Percentiles rank a stretch among this genome's conserved stretches.
phyloP scores from a whole-genome alignment of 2,888 invertebrate species.

The Meiosimyza platycephala region DNA sequence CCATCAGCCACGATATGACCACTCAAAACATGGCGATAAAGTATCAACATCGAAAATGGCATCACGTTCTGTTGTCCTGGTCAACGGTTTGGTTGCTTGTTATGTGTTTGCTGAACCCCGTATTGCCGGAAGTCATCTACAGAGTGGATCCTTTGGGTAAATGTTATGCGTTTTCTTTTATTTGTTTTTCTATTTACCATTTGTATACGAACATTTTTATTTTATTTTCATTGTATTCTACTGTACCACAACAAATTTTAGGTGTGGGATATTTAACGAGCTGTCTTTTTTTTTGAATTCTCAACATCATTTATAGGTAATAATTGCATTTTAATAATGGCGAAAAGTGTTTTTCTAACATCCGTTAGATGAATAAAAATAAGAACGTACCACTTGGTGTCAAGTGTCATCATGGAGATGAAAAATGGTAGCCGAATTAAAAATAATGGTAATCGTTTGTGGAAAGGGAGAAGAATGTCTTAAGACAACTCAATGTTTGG shows the following conservation, averaged over 20 bases:
- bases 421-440: too few relatives aligned
- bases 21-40: conserved; percentile 13
- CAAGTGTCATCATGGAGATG: too few relatives aligned
- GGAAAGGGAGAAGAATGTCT: too few relatives aligned
- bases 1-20: conserved; percentile 31
- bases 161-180: conserved; percentile 36
- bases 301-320: too few relatives aligned
- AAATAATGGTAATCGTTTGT: too few relatives aligned
- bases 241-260: too few relatives aligned
- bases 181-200: background rate
- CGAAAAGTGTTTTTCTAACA: too few relatives aligned
- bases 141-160: conserved; percentile 67
- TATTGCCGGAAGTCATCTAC: conserved; percentile 65
- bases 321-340: too few relatives aligned
- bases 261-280: too few relatives aligned
- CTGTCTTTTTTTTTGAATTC: too few relatives aligned
- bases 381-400: conserved; percentile 31
- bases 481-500: too few relatives aligned
- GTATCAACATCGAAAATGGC: conserved; percentile 46
- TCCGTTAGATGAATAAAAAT: background rate
- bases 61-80: conserved; percentile 54
- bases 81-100: conserved; percentile 57
- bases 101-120: conserved; percentile 60
- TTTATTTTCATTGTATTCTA: background rate
- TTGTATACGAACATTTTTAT: background rate